Evolutionary conservation across 1,140 invertebrate genomes (phyloP), one percentile per base, ranked within the genome.

Genomic region (Pseudoatta argentina): DNA sequence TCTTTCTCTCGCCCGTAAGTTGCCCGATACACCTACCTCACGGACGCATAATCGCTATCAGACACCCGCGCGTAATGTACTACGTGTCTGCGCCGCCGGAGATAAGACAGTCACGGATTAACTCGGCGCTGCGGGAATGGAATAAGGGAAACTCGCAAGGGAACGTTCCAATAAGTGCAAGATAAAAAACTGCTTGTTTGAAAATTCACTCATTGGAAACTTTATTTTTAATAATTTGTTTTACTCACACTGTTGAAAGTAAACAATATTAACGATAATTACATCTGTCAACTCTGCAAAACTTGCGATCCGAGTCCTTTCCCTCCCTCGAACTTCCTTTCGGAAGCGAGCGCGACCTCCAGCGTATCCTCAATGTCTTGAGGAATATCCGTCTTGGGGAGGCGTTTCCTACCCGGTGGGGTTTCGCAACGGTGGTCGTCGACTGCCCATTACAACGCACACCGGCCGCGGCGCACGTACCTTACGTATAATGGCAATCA

Each of bases 401-500:
- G 77, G 78, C 72, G 85, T 87, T 71, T 55, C 63, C 16, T 69
- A 69, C 61, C 21, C 39, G 73, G 51, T 82, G 71, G 51, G 75
- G 85, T 87, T 81, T 88, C 66, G 86, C 77, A 87, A 88, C 78
- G 89, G 86, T 90, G 88, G 66, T 82, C 86, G 88, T 53, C 55
- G 81, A 67, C 87, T 89, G 89, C 64, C 92, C 91, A 92, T 94
- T 92, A 93, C 82, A 83, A 88, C 59, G 88, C 90, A 89, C 87
- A 81, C 86, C 86, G 85, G 87, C 30, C 89, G 90, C 88, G 87
- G 51, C 90, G 89, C 87, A 90, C 91, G 89, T 94, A 94, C 91
- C 89, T 93, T 93, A 94, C 92, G 90, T 93, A 92, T 94, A 94
- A 94, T 95, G 91, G 93, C 92, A 94, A 94, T 95, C 93, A 94